Evolutionary conservation across 2,797 vertebrate species (phyloP), one percentile per base, ranked within the genome.

Genomic region (Hipposideros larvatus): DNA sequence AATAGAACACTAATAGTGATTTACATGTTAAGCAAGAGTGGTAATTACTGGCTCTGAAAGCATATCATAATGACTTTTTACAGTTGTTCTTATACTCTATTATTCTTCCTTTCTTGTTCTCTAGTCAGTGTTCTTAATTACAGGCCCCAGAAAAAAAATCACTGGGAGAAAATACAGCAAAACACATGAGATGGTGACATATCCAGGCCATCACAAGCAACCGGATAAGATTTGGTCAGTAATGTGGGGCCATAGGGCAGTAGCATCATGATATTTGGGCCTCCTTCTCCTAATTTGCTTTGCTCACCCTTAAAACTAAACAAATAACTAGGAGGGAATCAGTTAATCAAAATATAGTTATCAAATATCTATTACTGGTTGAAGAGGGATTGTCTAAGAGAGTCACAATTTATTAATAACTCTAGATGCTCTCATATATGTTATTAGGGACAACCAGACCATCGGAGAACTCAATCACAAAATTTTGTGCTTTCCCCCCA

Each of bases 41-140:
- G 90, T 96, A 96, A 97, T 97, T 97, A 90, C 74, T 89, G 66
- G 86, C 80, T 96, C 91, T 94, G 87, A 96, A 89, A 96, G 89
- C 91, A 96, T 90, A 90, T 97, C 92, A 87, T 85, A 96, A 91
- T 82, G 95, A 92, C 96, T 93, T 95, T 96, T 95, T 90, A 66
- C 68, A 87, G 86, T 95, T 96, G 91, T 77, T 65, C 71, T 95
- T 94, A 93, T 6, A 68, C 91, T 90, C 34, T 84, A 46, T 89
- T 96, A 91, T 95, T 70, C 66, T 71, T 95, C 70, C 75, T 83
- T 96, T 93, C 75, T 93, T 77, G 84, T 94, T 89, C 73, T 96
- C 71, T 85, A 95, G 90, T 93, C 94, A 94, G 43, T 80, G 82
- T 80, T 80, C 34, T 94, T 96, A 95, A 93, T 91, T 87, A 90